A percentile compares a stretch with the other conserved stretches of the same genome.
These are phyloP conservation scores for Oscheius onirici DNA, from an alignment of 2,888 invertebrate species.

Conservation along the genomic window DNA sequence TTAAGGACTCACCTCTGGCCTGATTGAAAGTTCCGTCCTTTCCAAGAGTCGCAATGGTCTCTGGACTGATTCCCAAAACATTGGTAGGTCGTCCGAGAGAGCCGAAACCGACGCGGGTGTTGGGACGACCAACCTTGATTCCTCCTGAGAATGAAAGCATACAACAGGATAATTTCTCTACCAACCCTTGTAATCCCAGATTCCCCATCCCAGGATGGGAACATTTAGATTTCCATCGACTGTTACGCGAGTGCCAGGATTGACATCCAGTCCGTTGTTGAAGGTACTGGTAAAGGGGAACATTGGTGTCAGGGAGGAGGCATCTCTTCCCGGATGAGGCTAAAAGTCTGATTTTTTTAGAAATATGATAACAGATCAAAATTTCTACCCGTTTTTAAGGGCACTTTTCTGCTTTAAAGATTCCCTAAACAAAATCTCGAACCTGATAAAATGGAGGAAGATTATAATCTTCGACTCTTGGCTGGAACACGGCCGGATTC, in stretches of 20 bases:
- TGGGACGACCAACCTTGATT: slow-evolving; percentile 58
- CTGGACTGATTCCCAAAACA: slow-evolving; percentile 59
- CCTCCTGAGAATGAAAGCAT: slow-evolving; percentile 56
- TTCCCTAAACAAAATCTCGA: no score
- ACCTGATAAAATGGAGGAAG: slow-evolving; percentile 66
- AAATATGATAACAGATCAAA: neutral
- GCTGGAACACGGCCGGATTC: slow-evolving; percentile 61
- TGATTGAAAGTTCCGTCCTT: slow-evolving; percentile 61
- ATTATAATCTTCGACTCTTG: slow-evolving; percentile 62
- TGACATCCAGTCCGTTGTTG: slow-evolving; percentile 64
- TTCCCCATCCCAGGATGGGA: slow-evolving; percentile 65
- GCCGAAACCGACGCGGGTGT: slow-evolving; percentile 62
- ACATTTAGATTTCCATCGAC: slow-evolving; percentile 66
- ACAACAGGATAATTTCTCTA: neutral
- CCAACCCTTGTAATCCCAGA: slow-evolving; percentile 65
- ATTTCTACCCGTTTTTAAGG: neutral
- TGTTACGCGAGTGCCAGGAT: slow-evolving; percentile 62
- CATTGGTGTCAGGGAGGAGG: slow-evolving; percentile 59
- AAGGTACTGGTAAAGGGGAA: slow-evolving; percentile 64
- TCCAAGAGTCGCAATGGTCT: slow-evolving; percentile 58
- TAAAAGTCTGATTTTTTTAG: slow-evolving; percentile 35
- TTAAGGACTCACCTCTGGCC: slow-evolving; percentile 50
- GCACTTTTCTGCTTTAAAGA: neutral
- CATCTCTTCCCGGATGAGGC: slow-evolving; percentile 65
- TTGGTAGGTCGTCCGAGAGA: slow-evolving; percentile 59